phyloP scores from a whole-genome alignment of 2,888 invertebrate genomes.

The Drosophila peninsularis region DNA sequence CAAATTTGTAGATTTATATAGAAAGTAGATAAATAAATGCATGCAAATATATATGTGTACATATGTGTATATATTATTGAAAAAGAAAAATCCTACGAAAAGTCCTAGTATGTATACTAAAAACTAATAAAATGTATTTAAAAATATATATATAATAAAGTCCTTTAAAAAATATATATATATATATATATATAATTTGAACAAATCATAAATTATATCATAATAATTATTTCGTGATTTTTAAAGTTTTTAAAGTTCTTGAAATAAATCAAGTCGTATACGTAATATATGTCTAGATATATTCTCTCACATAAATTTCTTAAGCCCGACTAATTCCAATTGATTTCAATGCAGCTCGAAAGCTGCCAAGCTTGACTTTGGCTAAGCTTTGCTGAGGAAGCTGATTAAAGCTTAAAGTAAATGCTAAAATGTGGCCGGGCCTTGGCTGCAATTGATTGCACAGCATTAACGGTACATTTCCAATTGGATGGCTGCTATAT shows the following conservation, averaged over 20 bases:
- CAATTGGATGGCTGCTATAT: slow-evolving; percentile 63
- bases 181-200: too few species aligned
- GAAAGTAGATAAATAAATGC: neutral
- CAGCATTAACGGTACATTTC: slow-evolving; percentile 69
- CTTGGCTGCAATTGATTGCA: slow-evolving; percentile 61
- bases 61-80: too few species aligned
- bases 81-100: too few species aligned
- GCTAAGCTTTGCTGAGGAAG: slow-evolving; percentile 5
- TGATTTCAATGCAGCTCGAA: neutral
- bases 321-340: neutral
- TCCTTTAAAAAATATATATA: too few species aligned
- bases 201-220: too few species aligned
- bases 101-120: too few species aligned
- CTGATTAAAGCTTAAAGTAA: slow-evolving; percentile 46
- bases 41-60: neutral
- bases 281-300: neutral
- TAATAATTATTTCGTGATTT: too few species aligned
- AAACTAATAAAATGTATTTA: too few species aligned
- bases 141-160: too few species aligned
- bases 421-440: slow-evolving; percentile 17
- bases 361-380: slow-evolving; percentile 39
- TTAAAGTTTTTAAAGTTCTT: too few species aligned
- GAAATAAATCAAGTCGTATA: neutral
- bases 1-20: neutral
- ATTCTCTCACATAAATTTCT: neutral